Base-by-base conservation (phyloP, 2,797 vertebrate genomes). In the Oryzias sinensis region DNA sequence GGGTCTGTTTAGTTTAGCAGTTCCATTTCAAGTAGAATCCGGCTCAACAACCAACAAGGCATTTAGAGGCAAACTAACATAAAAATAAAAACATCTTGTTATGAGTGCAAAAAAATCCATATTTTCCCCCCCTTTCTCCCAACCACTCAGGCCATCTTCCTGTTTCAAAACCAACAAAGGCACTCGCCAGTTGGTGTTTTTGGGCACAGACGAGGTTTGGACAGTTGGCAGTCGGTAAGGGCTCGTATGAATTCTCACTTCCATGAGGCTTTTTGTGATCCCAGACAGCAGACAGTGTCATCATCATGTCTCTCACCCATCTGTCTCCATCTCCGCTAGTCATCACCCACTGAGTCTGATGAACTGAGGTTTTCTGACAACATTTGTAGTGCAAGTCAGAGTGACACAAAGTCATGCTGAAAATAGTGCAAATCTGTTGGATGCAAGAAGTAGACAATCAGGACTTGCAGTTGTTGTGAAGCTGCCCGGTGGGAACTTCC, bases 281-380 rank as follows among this genome's bases (percentile, higher is more conserved):
- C 73, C 80, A 91, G 90, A 91, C 85, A 88, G 88, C 82, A 90
- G 90, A 91, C 85, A 83, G 87, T 86, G 87, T 88, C 88, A 86
- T 83, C 83, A 70, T 79, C 75, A 57, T 68, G 83, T 88, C 86
- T 90, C 85, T 87, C 85, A 62, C 83, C 85, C 79, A 87, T 88
- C 88, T 89, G 88, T 87, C 87, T 85, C 83, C 70, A 73, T 87
- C 83, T 76, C 80, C 62, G 72, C 85, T 77, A 84, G 85, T 88
- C 86, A 84, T 83, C 84, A 83, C 77, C 82, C 83, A 77, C 78
- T 53, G 76, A 72, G 82, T 77, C 81, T 72, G 83, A 77, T 80
- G 83, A 80, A 80, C 78, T 73, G 75, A 81, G 85, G 76, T 74
- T 85, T 87, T 81, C 69, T 84, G 77, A 79, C 77, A 79, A 72